A percentile compares a stretch with the other conserved stretches of the same genome.
These are phyloP conservation scores for Zele albiditarsus DNA, from an alignment of 2,888 invertebrate genomes.

Conservation along the genomic window DNA sequence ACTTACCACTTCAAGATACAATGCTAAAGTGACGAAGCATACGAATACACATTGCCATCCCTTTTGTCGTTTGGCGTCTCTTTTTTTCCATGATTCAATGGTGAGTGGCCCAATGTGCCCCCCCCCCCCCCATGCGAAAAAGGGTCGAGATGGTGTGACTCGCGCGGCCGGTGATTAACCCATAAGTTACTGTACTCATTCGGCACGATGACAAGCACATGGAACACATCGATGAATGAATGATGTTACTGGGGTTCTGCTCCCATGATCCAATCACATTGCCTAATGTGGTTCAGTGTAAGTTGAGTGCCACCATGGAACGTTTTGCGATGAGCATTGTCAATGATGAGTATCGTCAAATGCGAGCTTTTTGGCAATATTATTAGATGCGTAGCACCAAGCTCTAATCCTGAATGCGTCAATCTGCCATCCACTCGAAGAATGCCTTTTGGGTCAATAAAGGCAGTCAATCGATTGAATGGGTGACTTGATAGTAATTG, in stretches of 20 bases:
- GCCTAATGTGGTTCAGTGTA: constrained; percentile 35
- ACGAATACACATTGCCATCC: constrained; percentile 45
- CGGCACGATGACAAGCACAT: constrained; percentile 46
- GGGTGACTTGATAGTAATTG: neutral
- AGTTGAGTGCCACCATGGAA: constrained; percentile 49
- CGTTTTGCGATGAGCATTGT: constrained; percentile 39
- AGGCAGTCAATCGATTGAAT: constrained; percentile 3
- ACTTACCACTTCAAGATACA: constrained; percentile 35
- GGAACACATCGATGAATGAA: constrained; percentile 43
- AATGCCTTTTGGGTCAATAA: constrained; percentile 32
- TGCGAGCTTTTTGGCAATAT: constrained; percentile 33
- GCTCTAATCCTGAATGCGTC: constrained; percentile 21
- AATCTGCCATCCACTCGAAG: constrained; percentile 47
- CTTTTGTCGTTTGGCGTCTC: constrained; percentile 43
- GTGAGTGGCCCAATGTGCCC: constrained; percentile 53
- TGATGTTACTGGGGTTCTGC: constrained; percentile 35
- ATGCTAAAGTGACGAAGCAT: constrained; percentile 42
- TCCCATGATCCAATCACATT: constrained; percentile 49
- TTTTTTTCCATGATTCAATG: constrained; percentile 39
- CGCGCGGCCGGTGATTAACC: constrained; percentile 46
- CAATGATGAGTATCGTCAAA: constrained; percentile 42
- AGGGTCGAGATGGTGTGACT: constrained; percentile 44
- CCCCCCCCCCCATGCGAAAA: constrained; percentile 47
- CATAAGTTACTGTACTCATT: constrained; percentile 47
- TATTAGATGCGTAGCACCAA: constrained; percentile 35